These are phyloP conservation scores for Rachycentron canadum DNA, from an alignment of 2,797 vertebrate genomes.

Conservation along the genomic window DNA sequence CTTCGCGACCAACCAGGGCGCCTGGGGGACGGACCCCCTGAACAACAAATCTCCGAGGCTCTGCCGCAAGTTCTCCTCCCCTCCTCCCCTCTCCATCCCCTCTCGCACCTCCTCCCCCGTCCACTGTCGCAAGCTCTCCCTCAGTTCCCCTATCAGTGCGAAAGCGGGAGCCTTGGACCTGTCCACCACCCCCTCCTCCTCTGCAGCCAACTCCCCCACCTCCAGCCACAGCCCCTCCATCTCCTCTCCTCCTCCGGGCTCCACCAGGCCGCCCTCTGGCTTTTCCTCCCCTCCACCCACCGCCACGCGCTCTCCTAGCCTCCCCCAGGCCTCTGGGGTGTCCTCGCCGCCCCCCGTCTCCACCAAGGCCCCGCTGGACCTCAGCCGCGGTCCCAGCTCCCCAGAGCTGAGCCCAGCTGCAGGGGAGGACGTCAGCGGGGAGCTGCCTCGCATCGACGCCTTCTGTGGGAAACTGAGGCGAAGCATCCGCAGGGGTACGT, in stretches of 20 bases:
- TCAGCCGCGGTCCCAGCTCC: constrained; percentile 88
- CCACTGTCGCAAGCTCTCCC: constrained; percentile 92
- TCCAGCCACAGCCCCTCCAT: constrained; percentile 86
- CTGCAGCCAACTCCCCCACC: constrained; percentile 88
- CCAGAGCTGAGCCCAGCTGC: constrained; percentile 87
- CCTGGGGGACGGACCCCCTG: constrained; percentile 85
- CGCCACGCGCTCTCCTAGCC: constrained; percentile 86
- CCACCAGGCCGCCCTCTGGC: constrained; percentile 80
- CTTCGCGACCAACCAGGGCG: constrained; percentile 92
- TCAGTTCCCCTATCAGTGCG: constrained; percentile 89
- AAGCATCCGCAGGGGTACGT: constrained; percentile 91
- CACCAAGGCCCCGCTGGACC: constrained; percentile 88
- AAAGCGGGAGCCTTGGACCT: constrained; percentile 90
- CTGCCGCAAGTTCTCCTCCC: constrained; percentile 95
- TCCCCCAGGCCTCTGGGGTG: constrained; percentile 66
- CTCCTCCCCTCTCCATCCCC: constrained; percentile 91
- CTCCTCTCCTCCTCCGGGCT: constrained; percentile 82
- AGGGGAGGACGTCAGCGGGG: constrained; percentile 85
- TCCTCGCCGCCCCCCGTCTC: constrained; percentile 85
- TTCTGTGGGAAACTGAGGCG: constrained; percentile 92
- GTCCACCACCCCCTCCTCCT: constrained; percentile 86
- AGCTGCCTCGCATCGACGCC: constrained; percentile 89
- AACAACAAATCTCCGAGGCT: constrained; percentile 94
- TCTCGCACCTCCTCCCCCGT: constrained; percentile 91
- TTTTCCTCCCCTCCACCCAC: constrained; percentile 88